Evolutionary conservation across 1,140 invertebrate species (phyloP).

Genomic region (Chionoecetes opilio): DNA sequence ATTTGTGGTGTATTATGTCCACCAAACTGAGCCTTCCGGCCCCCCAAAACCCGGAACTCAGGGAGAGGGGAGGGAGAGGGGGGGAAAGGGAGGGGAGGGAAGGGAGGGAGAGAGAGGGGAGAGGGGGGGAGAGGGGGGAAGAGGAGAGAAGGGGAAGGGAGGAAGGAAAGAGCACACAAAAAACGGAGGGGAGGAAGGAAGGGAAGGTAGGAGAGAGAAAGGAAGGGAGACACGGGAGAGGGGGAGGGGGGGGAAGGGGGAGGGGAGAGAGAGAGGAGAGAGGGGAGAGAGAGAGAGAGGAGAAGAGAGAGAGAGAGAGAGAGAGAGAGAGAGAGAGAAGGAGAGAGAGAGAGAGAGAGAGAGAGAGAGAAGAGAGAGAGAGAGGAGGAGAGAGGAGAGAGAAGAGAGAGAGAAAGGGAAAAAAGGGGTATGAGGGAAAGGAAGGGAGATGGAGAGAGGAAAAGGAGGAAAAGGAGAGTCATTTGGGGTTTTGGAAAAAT

Average conservation of each 20-base stretch:
- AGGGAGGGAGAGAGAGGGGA: no score
- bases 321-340: background rate
- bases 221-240: no score
- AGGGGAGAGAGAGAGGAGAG: background rate
- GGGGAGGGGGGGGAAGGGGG: no score
- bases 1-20: constrained; percentile 22
- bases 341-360: constrained; percentile 41
- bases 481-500: background rate
- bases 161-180: no score
- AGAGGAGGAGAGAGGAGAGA: no score
- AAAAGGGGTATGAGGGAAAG: background rate
- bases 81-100: no score
- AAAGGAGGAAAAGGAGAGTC: background rate
- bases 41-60: background rate
- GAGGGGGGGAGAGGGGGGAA: no score
- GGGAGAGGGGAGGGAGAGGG: background rate
- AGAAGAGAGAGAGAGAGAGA: background rate
- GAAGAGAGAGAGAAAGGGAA: no score
- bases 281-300: background rate
- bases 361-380: background rate
- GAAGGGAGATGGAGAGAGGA: background rate
- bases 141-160: no score
- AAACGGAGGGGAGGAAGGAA: background rate
- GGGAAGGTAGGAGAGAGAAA: no score
- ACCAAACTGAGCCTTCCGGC: background rate